A percentile compares a stretch with the other conserved stretches of the same genome.
Conservation (phyloP, 2,113 vertebrate genomes). For the Stegostoma tigrinum region DNA sequence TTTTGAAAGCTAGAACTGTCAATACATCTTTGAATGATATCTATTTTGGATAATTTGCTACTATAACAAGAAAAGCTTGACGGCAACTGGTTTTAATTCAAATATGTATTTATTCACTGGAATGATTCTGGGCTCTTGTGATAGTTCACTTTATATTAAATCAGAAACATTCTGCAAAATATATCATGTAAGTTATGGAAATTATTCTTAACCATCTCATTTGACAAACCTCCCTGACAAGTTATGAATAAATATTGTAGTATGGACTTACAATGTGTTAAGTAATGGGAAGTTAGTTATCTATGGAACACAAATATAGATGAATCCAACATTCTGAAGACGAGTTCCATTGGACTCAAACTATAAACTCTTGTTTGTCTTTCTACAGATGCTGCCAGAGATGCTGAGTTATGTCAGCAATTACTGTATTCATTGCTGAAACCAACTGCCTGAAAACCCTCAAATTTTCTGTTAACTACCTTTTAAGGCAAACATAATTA, state of each 20-base stretch:
- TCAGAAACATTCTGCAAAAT: neutral
- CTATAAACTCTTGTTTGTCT: too few species aligned
- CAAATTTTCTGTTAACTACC: neutral
- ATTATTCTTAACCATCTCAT: neutral
- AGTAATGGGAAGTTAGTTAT: neutral
- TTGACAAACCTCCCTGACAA: neutral
- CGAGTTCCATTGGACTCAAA: too few species aligned
- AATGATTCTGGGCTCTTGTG: neutral
- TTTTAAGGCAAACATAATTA: neutral
- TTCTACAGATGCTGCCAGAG: too few species aligned
- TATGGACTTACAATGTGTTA: neutral
- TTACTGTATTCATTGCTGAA: too few species aligned
- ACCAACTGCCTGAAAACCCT: neutral
- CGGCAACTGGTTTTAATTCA: neutral
- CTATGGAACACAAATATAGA: neutral
- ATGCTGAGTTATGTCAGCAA: too few species aligned
- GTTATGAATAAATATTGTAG: neutral
- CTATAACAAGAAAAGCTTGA: neutral
- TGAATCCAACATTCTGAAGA: neutral
- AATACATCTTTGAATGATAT: neutral
- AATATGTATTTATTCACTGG: slow-evolving; percentile 2
- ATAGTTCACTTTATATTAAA: neutral
- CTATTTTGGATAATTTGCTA: neutral
- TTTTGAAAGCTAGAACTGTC: neutral
- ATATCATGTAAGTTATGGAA: neutral